phyloP scores from a whole-genome alignment of 2,888 invertebrate species.

The Phalangium opilio region DNA sequence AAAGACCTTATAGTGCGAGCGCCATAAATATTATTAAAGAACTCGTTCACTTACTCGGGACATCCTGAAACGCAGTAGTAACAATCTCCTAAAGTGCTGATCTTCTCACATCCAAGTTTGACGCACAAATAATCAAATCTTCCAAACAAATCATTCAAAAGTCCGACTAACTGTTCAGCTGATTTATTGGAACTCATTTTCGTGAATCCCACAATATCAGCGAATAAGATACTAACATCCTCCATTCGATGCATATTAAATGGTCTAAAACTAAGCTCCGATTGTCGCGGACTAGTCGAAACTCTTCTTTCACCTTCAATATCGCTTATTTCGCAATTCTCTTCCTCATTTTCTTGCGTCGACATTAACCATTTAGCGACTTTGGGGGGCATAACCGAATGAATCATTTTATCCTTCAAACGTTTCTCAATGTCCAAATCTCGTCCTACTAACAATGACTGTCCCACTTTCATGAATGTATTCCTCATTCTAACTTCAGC shows the following conservation, averaged over 20 bases:
- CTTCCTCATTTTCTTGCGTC: conserved; percentile 25
- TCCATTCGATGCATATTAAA: conserved; percentile 96
- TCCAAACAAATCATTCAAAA: conserved; percentile 89
- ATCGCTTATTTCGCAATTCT: not conserved
- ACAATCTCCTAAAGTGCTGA: conserved; percentile 87
- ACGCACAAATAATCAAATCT: conserved; percentile 82
- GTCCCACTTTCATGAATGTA: conserved; percentile 90
- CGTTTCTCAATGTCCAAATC: conserved; percentile 87
- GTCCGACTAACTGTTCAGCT: conserved; percentile 85
- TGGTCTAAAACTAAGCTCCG: conserved; percentile 68
- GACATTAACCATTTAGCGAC: conserved; percentile 71
- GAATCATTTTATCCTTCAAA: conserved; percentile 91
- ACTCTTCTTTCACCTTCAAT: conserved; percentile 9
- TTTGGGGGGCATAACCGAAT: conserved; percentile 91
- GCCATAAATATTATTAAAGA: too few species aligned
- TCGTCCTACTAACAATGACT: conserved; percentile 70
- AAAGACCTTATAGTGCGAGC: too few species aligned
- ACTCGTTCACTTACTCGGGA: conserved; percentile 43
- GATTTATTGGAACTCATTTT: conserved; percentile 93
- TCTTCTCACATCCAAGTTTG: conserved; percentile 84
- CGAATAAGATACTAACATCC: conserved; percentile 88
- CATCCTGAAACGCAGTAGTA: conserved; percentile 81
- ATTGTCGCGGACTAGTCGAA: conserved; percentile 11
- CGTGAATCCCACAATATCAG: conserved; percentile 95
- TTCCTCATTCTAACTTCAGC: conserved; percentile 81